Base-by-base conservation (phyloP, 1,140 invertebrate genomes). In the Phymorhynchus buccinoides region DNA sequence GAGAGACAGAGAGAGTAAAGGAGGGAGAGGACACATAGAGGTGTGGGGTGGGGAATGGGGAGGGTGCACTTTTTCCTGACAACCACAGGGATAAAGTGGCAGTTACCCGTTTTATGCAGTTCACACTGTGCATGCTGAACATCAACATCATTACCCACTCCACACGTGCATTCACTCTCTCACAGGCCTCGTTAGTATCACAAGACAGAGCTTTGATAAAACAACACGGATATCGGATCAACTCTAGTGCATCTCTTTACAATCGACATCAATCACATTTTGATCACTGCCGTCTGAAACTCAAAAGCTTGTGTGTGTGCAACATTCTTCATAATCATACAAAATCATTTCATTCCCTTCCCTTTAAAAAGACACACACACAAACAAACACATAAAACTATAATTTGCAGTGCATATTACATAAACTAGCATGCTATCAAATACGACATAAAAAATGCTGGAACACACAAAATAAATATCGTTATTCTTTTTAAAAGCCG, bases 171-270 rank as follows among this genome's bases (percentile, higher is more conserved):
- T 52, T 71, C 68, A 71, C 30, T 3, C 18, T 37, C 73, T 75
- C 73, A 75, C 73, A 75, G 73, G 41, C 73, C n/a, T 27, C 56
- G 6, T 27, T 41, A 75, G 37, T 41, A 75, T 75, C 73, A 75
- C 73, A 75, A 75, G 37, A 39, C 73, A 39, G 41, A 75, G 68
- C 68, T 71, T 71, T 35, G n/a, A 37, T 37, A 71, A 52, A 37
- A 71, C 68, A 71, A 71, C 30, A 71, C 35, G 30, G 35, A 35
- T 71, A 71, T 37, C 35, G 12, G 12, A 35, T 35, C 56, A 62
- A 62, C 6, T 52, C 22, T 62, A 62, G 14, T 62, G 56, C 22
- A 27, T 62, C 56, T 62, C 56, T 62, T 27, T n/a, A n/a, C n/a
- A 62, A 22, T 62, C 56, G 18, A 62, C 18, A 27, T 62, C 22